Conservation (phyloP, 2,888 invertebrate species). For the Ophion obscuratus region DNA sequence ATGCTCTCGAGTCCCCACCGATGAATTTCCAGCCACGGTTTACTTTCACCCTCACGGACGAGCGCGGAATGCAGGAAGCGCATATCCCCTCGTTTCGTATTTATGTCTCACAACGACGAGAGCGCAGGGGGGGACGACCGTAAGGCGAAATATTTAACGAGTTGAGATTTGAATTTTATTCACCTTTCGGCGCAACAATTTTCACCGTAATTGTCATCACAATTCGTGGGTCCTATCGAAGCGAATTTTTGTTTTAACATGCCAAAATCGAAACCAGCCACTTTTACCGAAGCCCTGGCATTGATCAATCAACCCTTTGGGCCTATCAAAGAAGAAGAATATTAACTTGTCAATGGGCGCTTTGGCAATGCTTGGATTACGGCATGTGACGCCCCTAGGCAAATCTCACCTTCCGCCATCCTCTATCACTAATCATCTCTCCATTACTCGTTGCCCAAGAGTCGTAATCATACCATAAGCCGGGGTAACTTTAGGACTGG, state of each 20-base stretch:
- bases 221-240: background rate
- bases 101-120: constrained; percentile 42
- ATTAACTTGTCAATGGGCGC: too few species aligned
- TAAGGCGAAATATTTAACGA: background rate
- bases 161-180: background rate
- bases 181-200: background rate
- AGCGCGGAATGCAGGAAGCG: constrained; percentile 69
- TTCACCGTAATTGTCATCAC: background rate
- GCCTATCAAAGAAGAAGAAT: too few species aligned
- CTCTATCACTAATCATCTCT: too few species aligned
- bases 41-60: constrained; percentile 63
- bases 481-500: too few species aligned
- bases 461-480: too few species aligned
- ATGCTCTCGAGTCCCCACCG: constrained; percentile 50
- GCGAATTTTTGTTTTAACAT: background rate
- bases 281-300: too few species aligned
- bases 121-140: background rate
- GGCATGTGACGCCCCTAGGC: too few species aligned
- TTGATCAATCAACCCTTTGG: too few species aligned
- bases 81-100: constrained; percentile 49
- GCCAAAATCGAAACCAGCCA: background rate
- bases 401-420: too few species aligned
- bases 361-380: too few species aligned
- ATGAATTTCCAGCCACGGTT: constrained; percentile 52
- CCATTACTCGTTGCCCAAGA: too few species aligned